Percentiles rank a stretch among this genome's conserved stretches.
Conservation (phyloP, 2,113 vertebrate species). For the Pseudonaja textilis region DNA sequence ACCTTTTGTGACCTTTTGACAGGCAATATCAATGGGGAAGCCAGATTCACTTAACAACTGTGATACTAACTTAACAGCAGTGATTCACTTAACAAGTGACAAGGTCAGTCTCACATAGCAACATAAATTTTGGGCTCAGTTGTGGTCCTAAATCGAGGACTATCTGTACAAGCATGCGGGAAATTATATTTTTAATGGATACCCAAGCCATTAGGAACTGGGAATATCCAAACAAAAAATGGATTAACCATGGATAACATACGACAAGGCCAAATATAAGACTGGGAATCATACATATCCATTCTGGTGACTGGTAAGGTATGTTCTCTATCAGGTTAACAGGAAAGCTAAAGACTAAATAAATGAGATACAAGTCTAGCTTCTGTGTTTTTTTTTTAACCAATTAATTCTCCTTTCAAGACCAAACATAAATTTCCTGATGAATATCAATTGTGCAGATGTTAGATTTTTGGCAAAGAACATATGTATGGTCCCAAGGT, state of each 20-base stretch:
- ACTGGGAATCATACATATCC: too few relatives aligned
- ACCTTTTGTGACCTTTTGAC: background rate
- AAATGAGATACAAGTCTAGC: constrained; percentile 6
- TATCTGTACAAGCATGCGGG: background rate
- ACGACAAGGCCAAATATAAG: background rate
- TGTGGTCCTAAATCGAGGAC: too few relatives aligned
- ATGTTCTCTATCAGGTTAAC: background rate
- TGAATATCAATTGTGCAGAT: constrained; percentile 42
- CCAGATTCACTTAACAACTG: background rate
- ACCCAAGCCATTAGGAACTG: background rate
- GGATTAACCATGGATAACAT: background rate
- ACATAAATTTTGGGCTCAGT: background rate
- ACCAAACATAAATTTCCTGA: constrained; percentile 33
- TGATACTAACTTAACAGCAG: background rate
- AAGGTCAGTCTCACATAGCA: background rate
- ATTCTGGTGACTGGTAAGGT: rapidly evolving
- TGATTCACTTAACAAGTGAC: background rate
- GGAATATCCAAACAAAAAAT: background rate
- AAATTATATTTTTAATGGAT: background rate
- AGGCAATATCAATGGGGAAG: background rate
- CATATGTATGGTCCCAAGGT: background rate
- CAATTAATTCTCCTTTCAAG: constrained; percentile 13
- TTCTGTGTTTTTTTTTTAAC: background rate
- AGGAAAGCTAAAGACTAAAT: background rate
- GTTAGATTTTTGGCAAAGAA: constrained; percentile 44